Base-by-base conservation (phyloP, 2,113 vertebrate species). In the Telmatochromis sp. region DNA sequence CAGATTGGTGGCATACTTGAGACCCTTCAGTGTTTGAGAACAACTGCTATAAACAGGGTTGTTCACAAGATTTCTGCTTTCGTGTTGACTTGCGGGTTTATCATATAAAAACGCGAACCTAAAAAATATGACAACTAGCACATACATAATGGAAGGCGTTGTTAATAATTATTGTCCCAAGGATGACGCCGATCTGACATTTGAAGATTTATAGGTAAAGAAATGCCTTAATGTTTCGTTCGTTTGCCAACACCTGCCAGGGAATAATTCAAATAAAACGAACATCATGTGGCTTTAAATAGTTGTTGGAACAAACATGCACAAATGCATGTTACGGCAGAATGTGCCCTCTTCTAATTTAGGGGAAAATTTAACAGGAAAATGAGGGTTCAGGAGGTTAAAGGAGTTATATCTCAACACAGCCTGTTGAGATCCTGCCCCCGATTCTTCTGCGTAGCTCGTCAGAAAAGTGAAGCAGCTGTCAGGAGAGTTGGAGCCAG, bases 381-480 rank as follows among this genome's bases (percentile, higher is more conserved):
- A 65, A 84, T 79, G 40, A 17, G 53, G 50, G 88, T 89, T 91
- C 58, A 21, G 10, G n/a, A 85, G 90, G 89, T 86, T 35, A 87
- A 14, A 45, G 53, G 90, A 83, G 90, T 89, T 89, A 89, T 91
- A 90, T 92, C 89, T 83, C 8, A 57, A 80, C 75, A 58, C 79
- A 79, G 81, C 79, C 57, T 92, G 86, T 87, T 84, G 68, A 68
- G 82, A 89, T 88, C 60, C 85, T 82, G 55, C 71, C 58, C 14
- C 14, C 50, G 85, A 81, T 55, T 57, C 73, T 40, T 37, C 71
- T 75, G 79, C 17, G 7, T 50, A 63, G 89, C 68, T 54, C 73
- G 73, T 87, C 87, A 88, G 88, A 45, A 63, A 81, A 87, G 93
- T 54, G 83, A 91, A 81, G 88, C 82, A 45, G 84, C 80, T 14